These are phyloP conservation scores for Xyrichtys novacula DNA, from an alignment of 2,797 vertebrate species.

Conservation along the genomic window DNA sequence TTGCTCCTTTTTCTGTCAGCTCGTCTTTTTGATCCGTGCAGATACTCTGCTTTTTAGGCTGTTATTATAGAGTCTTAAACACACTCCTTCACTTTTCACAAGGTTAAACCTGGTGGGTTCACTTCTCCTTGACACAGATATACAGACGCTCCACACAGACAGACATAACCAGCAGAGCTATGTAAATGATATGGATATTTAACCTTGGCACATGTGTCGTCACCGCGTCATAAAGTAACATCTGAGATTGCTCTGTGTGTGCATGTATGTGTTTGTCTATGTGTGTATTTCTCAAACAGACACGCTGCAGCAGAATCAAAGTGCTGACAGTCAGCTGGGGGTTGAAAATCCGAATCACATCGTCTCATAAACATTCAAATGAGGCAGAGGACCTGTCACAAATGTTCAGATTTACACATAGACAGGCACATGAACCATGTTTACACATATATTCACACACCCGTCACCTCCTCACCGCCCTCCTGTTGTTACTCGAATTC, in stretches of 20 bases:
- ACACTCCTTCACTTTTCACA: constrained; percentile 55
- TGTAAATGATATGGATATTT: constrained; percentile 41
- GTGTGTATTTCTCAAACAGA: constrained; percentile 47
- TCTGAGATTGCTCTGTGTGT: constrained; percentile 22
- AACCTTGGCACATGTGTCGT: constrained; percentile 56
- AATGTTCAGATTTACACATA: constrained; percentile 33
- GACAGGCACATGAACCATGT: constrained; percentile 8
- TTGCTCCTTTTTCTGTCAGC: constrained; percentile 26
- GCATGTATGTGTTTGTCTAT: background rate
- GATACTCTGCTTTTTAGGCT: constrained; percentile 34
- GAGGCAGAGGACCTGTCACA: constrained; percentile 16
- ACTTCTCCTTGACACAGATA: constrained; percentile 48
- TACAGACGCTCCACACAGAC: constrained; percentile 7
- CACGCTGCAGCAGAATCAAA: constrained; percentile 44
- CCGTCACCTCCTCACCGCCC: background rate
- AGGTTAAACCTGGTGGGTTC: constrained; percentile 61
- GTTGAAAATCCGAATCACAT: constrained; percentile 39
- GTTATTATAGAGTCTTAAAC: constrained; percentile 23
- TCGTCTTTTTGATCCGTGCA: constrained; percentile 45
- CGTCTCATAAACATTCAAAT: constrained; percentile 40
- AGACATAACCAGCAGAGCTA: constrained; percentile 9
- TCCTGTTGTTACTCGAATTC: too few species aligned
- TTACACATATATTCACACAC: constrained; percentile 35
- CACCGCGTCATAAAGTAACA: constrained; percentile 20
- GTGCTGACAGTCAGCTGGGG: constrained; percentile 41